Base-by-base conservation (phyloP, 2,113 vertebrate species). In the Pholis gunnellus region DNA sequence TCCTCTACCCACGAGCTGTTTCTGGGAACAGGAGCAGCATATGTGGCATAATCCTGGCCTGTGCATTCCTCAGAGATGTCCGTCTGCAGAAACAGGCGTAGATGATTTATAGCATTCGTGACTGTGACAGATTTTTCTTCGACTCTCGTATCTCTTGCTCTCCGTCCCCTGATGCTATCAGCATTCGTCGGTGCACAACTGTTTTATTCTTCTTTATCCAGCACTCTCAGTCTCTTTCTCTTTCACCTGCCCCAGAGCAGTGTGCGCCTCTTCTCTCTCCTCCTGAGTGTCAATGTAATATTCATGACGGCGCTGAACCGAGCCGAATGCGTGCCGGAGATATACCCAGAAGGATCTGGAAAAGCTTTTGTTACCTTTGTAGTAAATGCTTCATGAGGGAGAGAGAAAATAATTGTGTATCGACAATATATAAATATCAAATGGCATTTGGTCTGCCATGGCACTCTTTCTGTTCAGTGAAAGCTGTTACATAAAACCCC, bases 251-350 rank as follows among this genome's bases (percentile, higher is more conserved):
- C 66, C 76, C 18, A 9, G 22, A 74, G 57, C n/a, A 42, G 18
- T 18, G 17, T 11, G 69, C n/a, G 11, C n/a, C 34, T 79, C 29
- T 40, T 50, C 61, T 42, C 66, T 61, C 65, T 52, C 64, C 69
- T 75, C 72, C 67, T 42, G 31, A 77, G 65, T 25, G 70, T 83
- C 75, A 13, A 81, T 92, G 81, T 75, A 85, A 90, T 82, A 90
- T 93, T 92, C 84, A 93, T 86, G 84, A 83, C 36, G 29, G 42
- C 1, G 34, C 6, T 72, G 82, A 79, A 66, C 56, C 2, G 25
- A 82, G 71, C 78, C 38, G 67, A 84, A 81, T 52, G 63, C 44
- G 6, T 66, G 25, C 59, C 64, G 72, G 63, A 83, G 75, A 63
- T 36, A 63, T 36, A 74, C 44, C 61, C 59, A 63, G 67, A 75